Percentiles rank a stretch among this genome's conserved stretches.
Conservation (phyloP, 2,113 vertebrate species). For the Microtus oregoni region DNA sequence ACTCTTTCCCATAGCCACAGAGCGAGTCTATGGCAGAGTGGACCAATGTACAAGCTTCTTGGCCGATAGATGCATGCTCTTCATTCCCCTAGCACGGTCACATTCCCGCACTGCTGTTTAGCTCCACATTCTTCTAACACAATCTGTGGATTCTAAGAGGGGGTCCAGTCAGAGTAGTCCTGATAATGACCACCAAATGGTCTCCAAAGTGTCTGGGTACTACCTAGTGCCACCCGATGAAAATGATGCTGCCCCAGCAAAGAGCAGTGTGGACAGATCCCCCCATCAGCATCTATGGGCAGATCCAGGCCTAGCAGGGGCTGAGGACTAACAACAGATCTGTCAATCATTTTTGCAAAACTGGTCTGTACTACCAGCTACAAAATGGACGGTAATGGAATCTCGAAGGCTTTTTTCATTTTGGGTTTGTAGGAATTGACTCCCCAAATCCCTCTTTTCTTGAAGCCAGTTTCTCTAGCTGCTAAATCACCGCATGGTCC, state of each 20-base stretch:
- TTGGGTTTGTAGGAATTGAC: neutral
- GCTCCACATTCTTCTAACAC: neutral
- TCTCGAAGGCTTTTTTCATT: neutral
- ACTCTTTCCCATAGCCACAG: neutral
- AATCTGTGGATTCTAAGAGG: neutral
- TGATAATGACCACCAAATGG: neutral
- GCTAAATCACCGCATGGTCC: neutral
- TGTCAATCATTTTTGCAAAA: neutral
- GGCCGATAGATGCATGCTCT: neutral
- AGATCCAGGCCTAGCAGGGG: neutral
- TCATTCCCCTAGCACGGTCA: fast-evolving
- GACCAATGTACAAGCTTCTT: neutral
- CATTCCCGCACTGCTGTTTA: neutral
- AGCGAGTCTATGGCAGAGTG: neutral
- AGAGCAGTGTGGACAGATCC: neutral
- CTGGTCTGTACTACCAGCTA: neutral
- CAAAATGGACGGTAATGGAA: neutral
- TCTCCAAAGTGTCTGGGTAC: neutral
- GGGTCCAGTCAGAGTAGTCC: neutral
- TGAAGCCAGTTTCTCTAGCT: constrained; percentile 16
- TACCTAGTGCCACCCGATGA: neutral
- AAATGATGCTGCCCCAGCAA: neutral
- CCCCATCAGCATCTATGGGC: neutral
- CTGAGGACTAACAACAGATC: neutral
- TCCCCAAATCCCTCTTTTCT: constrained; percentile 1